phyloP scores from a whole-genome alignment of 1,140 invertebrate genomes.

The Drosophila biarmipes region DNA sequence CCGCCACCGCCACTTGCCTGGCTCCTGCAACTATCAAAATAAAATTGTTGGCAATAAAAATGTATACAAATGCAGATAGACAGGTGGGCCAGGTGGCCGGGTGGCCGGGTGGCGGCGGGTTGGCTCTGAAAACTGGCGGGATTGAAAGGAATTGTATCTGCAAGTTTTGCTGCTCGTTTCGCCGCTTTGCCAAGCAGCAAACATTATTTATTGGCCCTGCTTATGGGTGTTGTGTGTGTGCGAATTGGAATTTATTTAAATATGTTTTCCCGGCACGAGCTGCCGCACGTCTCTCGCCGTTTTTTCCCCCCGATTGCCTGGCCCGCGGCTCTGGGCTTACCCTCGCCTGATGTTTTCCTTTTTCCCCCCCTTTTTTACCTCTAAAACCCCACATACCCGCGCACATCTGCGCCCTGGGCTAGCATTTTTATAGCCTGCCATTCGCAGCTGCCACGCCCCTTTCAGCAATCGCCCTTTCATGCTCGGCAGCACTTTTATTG shows the following conservation, averaged over 20 bases:
- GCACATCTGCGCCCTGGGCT: conserved; percentile 53
- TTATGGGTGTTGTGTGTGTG: conserved; percentile 46
- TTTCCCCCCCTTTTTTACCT: background rate
- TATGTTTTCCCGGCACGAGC: conserved; percentile 54
- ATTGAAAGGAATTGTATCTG: conserved; percentile 43
- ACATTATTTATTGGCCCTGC: conserved; percentile 78
- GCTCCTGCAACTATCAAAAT: conserved; percentile 71
- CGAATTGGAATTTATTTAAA: conserved; percentile 80
- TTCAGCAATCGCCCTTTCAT: conserved; percentile 39
- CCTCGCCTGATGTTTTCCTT: conserved; percentile 4
- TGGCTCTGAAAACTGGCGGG: background rate
- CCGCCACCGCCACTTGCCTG: background rate
- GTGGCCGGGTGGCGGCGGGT: background rate
- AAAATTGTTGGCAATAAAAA: conserved; percentile 81
- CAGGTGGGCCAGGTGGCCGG: conserved; percentile 38
- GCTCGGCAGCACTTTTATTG: conserved; percentile 65
- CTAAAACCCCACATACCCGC: background rate
- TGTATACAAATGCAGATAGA: conserved; percentile 76
- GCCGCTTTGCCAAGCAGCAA: conserved; percentile 34
- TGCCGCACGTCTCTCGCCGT: conserved; percentile 1
- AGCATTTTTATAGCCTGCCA: conserved; percentile 79
- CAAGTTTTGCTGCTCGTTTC: conserved; percentile 46
- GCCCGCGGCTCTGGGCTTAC: conserved; percentile 5
- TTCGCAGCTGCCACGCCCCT: conserved; percentile 58
- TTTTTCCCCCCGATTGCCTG: conserved; percentile 1